Base-by-base conservation (phyloP, 2,113 vertebrate species). In the Urocynchramus pylzowi region DNA sequence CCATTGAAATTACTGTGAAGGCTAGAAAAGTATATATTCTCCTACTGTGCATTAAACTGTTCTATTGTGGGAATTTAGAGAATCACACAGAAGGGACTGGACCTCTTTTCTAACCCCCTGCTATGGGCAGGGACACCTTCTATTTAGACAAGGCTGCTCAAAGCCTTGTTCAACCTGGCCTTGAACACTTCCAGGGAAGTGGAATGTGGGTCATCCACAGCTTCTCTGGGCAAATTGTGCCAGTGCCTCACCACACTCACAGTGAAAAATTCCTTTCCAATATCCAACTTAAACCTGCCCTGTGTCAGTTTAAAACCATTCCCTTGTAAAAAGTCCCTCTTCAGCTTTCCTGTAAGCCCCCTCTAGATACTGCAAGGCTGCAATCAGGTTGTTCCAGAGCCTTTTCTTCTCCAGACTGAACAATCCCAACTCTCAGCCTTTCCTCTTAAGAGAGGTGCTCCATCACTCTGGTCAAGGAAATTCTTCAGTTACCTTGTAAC, bases 401-500 rank as follows among this genome's bases (percentile, higher is more conserved):
- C 41, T 54, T 68, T 52, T 45, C 39, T 47, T 60, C 14, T 42
- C 59, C 26, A 49, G 4, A 68, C 35, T 28, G 17, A 83, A 22
- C 26, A 69, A 61, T 15, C n/a, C 35, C 47, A 54, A 33, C 54
- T 54, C 63, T 61, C n/a, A 83, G 53, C n/a, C 30, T 26, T 41
- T 60, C 13, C n/a, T 47, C n/a, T 18, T 23, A 13, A 26, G 28
- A 44, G 13, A 60, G 21, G 18, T 16, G n/a, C 21, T 69, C 33
- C 17, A 19, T 20, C 63, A 30, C 41, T 41, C 17, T 37, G 57
- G 12, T 9, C 26, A 56, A 37, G 41, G 15, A 63, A 77, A 49
- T 35, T 37, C 39, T 82, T 56, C 35, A 39, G 20, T 92, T 96
- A 99, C 99, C 99, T 99, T 99, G 97, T 99, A 99, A 75, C 99